Base-by-base conservation (phyloP, 2,797 vertebrate genomes). In the Odontamblyopus rebecca region DNA sequence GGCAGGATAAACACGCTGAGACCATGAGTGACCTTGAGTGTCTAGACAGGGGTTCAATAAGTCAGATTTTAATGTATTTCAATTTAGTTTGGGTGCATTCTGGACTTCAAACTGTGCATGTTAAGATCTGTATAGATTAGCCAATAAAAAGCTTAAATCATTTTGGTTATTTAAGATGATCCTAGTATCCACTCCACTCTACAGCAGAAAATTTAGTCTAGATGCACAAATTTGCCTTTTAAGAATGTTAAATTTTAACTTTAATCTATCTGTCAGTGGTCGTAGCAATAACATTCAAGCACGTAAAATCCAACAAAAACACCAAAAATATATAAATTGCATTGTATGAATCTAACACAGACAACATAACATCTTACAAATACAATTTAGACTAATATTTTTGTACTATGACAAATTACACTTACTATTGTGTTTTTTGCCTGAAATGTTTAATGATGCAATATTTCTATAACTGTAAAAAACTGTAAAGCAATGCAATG, bases 391-490 rank as follows among this genome's bases (percentile, higher is more conserved):
- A 15, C 12, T 4, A 48, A 48, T 48, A 48, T 48, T 48, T 48
- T 0, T 48, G 15, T 4, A 15, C 44, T 44, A 44, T 44, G 12
- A 13, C 3, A 44, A 13, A 44, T 44, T 44, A 44, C 3, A 13
- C 41, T 44, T 44, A 44, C 11, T 12, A 44, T 44, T 54, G 8
- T 54, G 19, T 2, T n/a, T 13, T 15, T 4, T n/a, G 53, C 19
- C 53, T 23, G 7, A 54, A 54, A 54, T 54, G n/a, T 54, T 23
- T 53, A 53, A n/a, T 61, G 60, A 61, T 61, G 60, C 30, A 61
- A 61, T 61, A 29, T 29, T 13, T 27, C 11, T 15, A 38, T 9
- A 38, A 38, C 35, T 29, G 59, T 60, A 60, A 32, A 61, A 35
- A 38, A 1, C 16, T 38, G 30, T 38, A 32, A 62, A n/a, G 29